phyloP scores from a whole-genome alignment of 2,113 vertebrate species.

The Protobothrops mucrosquamatus region DNA sequence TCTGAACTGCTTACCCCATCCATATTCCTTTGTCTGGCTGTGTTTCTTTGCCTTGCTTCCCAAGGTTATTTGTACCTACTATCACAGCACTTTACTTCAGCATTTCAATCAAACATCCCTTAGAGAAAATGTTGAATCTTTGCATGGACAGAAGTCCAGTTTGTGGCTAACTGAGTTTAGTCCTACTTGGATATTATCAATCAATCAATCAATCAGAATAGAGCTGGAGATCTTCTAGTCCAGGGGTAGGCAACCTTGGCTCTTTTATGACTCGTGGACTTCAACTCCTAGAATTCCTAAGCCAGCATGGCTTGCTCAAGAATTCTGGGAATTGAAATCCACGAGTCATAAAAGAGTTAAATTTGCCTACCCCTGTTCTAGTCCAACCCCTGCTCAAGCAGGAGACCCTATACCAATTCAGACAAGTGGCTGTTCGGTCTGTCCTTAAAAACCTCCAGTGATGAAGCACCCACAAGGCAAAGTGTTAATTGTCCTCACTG shows the following conservation, averaged over 20 bases:
- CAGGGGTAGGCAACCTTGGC: too few species aligned
- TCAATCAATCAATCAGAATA: background rate
- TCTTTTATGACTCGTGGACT: too few species aligned
- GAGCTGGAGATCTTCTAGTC: background rate
- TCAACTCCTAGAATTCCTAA: too few species aligned
- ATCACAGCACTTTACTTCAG: background rate
- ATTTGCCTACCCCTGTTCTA: too few species aligned
- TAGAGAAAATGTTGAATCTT: background rate
- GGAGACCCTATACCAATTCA: too few species aligned
- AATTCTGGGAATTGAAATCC: too few species aligned
- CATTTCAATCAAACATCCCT: background rate
- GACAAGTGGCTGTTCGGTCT: background rate
- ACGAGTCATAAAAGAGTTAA: too few species aligned
- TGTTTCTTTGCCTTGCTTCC: background rate
- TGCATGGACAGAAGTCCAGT: background rate
- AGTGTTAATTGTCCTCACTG: background rate
- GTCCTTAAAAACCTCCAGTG: background rate
- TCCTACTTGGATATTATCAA: background rate
- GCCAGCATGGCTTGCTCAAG: too few species aligned
- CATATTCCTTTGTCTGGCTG: background rate
- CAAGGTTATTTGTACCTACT: background rate
- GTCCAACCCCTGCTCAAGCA: too few species aligned
- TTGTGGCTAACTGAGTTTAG: background rate
- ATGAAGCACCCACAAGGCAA: background rate
- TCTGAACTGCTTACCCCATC: background rate